Percentiles rank a stretch among this genome's conserved stretches.
phyloP scores from a whole-genome alignment of 2,797 vertebrate genomes.

The Onychomys arenicola region DNA sequence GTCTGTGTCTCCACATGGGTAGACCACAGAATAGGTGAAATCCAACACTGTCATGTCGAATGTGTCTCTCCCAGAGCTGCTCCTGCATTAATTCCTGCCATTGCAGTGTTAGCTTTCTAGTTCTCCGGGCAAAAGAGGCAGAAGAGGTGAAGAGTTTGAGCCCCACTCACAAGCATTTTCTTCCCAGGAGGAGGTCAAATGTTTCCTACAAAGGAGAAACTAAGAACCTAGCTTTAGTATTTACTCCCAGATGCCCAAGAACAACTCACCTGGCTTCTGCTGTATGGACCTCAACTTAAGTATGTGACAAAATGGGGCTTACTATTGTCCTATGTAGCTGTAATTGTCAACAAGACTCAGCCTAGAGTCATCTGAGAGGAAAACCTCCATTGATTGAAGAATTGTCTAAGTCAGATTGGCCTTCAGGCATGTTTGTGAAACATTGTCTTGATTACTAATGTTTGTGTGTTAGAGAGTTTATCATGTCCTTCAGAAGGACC shows the following conservation, averaged over 20 bases:
- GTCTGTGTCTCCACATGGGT: background rate
- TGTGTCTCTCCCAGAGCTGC: background rate
- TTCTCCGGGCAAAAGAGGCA: background rate
- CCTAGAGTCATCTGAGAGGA: background rate
- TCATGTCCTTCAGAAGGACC: background rate
- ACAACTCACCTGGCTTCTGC: background rate
- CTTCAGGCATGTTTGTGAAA: background rate
- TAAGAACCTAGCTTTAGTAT: background rate
- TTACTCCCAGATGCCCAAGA: background rate
- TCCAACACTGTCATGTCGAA: background rate
- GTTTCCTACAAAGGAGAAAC: background rate
- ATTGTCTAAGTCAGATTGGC: background rate
- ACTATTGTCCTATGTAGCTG: background rate
- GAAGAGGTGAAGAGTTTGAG: background rate
- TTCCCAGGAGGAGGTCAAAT: background rate
- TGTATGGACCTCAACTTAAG: background rate
- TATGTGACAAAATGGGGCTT: background rate
- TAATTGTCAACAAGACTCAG: background rate
- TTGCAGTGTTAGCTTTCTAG: background rate
- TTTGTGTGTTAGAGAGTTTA: background rate
- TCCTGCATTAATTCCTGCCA: background rate
- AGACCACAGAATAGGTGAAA: background rate
- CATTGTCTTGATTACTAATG: background rate
- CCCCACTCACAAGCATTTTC: background rate
- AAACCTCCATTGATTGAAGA: background rate